These are phyloP conservation scores for Raphicerus campestris DNA, from an alignment of 2,113 vertebrate species.

Conservation along the genomic window DNA sequence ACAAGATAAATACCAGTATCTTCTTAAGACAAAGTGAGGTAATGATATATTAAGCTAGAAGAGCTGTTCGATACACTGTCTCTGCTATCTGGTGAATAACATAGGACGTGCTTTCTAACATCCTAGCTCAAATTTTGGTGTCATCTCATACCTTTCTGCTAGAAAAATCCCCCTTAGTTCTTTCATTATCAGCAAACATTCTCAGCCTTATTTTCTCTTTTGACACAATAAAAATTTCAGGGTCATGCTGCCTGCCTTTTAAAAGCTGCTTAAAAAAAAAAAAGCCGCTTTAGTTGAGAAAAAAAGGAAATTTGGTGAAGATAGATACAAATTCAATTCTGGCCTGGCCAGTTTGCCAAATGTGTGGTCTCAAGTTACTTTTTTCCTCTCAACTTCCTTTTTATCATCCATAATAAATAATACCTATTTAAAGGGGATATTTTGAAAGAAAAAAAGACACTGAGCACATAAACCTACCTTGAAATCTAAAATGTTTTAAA, in stretches of 20 bases:
- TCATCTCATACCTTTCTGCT: background rate
- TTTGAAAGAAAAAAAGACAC: background rate
- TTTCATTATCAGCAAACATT: background rate
- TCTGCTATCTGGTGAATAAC: background rate
- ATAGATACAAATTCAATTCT: background rate
- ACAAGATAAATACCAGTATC: background rate
- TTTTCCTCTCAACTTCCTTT: background rate
- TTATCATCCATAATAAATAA: background rate
- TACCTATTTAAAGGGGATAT: background rate
- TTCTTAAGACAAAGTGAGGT: background rate
- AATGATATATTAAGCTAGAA: background rate
- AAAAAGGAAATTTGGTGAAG: background rate
- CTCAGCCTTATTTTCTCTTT: background rate
- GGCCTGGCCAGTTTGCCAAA: background rate
- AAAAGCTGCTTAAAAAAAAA: background rate
- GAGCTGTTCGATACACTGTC: background rate
- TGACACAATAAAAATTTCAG: background rate
- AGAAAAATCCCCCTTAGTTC: background rate
- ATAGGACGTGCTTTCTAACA: background rate
- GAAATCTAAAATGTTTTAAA: constrained; percentile 1
- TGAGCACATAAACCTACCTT: background rate
- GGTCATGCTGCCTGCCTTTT: background rate
- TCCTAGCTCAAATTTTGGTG: background rate
- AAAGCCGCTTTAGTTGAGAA: background rate
- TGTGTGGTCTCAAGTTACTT: background rate